phyloP scores from a whole-genome alignment of 2,888 invertebrate species.

The Baccha elongata region DNA sequence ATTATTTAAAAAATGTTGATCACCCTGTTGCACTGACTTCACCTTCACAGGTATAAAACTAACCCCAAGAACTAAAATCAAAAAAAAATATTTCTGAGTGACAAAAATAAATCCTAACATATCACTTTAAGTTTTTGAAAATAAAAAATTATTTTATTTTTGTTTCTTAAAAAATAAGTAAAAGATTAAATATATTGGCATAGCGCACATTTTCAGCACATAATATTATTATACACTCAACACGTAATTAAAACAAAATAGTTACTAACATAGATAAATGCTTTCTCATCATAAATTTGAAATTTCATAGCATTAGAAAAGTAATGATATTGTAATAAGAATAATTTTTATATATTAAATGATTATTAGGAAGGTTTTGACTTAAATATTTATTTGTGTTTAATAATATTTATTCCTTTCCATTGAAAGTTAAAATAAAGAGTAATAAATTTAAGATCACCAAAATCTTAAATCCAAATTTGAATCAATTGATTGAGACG shows the following conservation, averaged over 20 bases:
- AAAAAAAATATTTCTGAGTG: slow-evolving; percentile 5
- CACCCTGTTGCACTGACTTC: slow-evolving; percentile 84
- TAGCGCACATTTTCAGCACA: slow-evolving; percentile 58
- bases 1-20: slow-evolving; percentile 91
- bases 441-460: too few species aligned
- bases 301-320: not conserved
- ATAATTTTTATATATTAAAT: too few species aligned
- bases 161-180: not conserved
- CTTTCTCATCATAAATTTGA: not conserved
- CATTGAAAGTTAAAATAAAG: too few species aligned
- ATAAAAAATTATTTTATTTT: slow-evolving; percentile 1
- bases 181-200: slow-evolving; percentile 33
- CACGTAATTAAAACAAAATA: slow-evolving; percentile 37
- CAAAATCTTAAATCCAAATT: too few species aligned
- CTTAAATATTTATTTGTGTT: too few species aligned
- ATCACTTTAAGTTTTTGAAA: slow-evolving; percentile 2
- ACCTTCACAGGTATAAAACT: slow-evolving; percentile 83
- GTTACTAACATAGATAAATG: not conserved
- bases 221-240: slow-evolving; percentile 1
- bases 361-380: too few species aligned
- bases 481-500: too few species aligned
- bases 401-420: too few species aligned
- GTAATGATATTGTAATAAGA: too few species aligned
- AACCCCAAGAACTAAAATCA: slow-evolving; percentile 48
- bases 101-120: slow-evolving; percentile 10